Conservation (phyloP, 2,797 vertebrate genomes). For the Cirrhinus mrigala region DNA sequence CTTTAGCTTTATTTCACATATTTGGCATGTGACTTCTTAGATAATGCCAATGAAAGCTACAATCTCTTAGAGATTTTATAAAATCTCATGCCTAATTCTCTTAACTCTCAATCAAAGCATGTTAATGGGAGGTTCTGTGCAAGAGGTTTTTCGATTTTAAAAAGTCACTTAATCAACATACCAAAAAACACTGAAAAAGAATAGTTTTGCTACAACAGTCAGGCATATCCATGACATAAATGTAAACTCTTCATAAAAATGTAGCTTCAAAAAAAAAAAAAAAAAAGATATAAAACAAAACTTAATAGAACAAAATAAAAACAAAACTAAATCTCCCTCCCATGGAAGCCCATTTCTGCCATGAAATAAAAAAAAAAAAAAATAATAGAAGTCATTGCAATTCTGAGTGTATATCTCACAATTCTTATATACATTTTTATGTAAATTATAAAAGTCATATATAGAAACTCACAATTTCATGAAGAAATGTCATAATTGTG, state of each 20-base stretch:
- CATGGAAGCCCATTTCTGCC: background rate
- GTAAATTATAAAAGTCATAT: background rate
- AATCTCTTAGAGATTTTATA: constrained; percentile 4
- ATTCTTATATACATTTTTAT: background rate
- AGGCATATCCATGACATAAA: constrained; percentile 79
- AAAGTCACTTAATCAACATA: constrained; percentile 77
- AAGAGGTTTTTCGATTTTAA: constrained; percentile 78
- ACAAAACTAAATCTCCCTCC: constrained; percentile 3
- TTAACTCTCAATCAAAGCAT: constrained; percentile 27
- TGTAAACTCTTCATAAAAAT: constrained; percentile 78
- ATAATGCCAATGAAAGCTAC: constrained; percentile 65
- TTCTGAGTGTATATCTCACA: background rate
- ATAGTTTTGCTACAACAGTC: constrained; percentile 83
- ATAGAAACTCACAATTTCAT: background rate
- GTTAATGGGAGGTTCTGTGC: constrained; percentile 85
- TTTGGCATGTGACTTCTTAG: constrained; percentile 65
- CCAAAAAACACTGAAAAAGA: constrained; percentile 69
- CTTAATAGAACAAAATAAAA: background rate
- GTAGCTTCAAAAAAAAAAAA: constrained; percentile 50
- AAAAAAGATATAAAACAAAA: background rate
- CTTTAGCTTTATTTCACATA: constrained; percentile 41
- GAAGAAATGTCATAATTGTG: too few relatives aligned
- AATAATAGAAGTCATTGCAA: background rate
- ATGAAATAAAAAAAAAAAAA: background rate
- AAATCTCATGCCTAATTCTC: constrained; percentile 68